Evolutionary conservation across 2,113 vertebrate genomes (phyloP), one percentile per base, ranked within the genome.

Genomic region (Notechis scutatus): DNA sequence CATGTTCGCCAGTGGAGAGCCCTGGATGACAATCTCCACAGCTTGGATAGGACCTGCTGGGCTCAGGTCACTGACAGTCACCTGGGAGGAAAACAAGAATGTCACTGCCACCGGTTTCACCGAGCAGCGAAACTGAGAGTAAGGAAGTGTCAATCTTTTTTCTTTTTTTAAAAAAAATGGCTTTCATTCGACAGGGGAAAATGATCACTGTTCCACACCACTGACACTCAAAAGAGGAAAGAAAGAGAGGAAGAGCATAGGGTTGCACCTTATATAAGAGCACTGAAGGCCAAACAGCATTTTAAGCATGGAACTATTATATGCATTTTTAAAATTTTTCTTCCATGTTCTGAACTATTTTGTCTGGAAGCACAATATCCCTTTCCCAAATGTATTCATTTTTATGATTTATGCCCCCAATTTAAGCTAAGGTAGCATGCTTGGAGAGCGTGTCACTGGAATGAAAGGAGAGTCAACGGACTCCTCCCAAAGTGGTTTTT

Each of bases 21-120:
- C 98, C 94, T 99, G 97, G 91, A 99, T 96, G 86, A 97, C 97
- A 93, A 99, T 96, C 96, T 99, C 98, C 94, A 98, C 93, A 0
- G 96, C 96, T 88, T 96, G 96, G 95, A 98, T 90, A 45, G 97
- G 95, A 18, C 97, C 97, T 0, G 96, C 96, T 0, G 94, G 74
- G 85, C 94, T 95, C 88, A 98, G 95, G 91, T 98, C 97, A 0
- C 93, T 96, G 91, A 98, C 90, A 0, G 96, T 39, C 95, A 98
- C 97, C 95, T 99, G 95, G 88, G 96, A 95, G 5, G 57, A 34
- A 88, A 91, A 52, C 0, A 0, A 92, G 45, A 12, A 50, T 45
- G 26, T 4, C 24, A 85, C 64, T 29, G 0, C 47, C 39, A 88
- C 9, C n/a, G 92, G 10, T 89, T 21, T 10, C 0, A 0, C 45